These are phyloP conservation scores for Triplophysa bombifrons DNA, from an alignment of 2,797 vertebrate species.

Conservation along the genomic window DNA sequence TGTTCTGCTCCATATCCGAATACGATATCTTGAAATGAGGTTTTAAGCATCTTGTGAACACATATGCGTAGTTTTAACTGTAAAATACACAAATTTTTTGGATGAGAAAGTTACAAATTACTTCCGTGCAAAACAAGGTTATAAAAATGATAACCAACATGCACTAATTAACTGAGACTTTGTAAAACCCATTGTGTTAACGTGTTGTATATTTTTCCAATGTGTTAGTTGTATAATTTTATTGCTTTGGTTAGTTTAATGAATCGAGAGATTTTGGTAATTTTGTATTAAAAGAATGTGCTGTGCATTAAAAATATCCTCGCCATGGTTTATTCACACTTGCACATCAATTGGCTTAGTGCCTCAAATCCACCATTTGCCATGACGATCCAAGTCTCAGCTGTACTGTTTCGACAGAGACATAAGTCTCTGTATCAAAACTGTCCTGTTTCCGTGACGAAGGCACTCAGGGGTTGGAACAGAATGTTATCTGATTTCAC, in stretches of 20 bases:
- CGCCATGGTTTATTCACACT: conserved; percentile 62
- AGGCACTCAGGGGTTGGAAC: conserved; percentile 58
- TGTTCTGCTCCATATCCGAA: conserved; percentile 4
- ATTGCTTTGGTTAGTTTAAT: conserved; percentile 82
- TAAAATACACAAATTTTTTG: conserved; percentile 86
- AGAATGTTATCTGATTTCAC: conserved; percentile 56
- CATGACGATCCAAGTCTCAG: conserved; percentile 71
- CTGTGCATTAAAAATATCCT: conserved; percentile 76
- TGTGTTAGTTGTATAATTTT: conserved; percentile 81
- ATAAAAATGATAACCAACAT: conserved; percentile 79
- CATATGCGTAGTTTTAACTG: conserved; percentile 78
- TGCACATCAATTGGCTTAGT: conserved; percentile 50
- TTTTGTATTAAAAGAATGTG: conserved; percentile 84
- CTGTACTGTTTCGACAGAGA: conserved; percentile 76
- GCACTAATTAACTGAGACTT: conserved; percentile 80
- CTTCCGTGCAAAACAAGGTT: conserved; percentile 82
- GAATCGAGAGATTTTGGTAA: conserved; percentile 80
- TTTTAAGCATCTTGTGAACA: conserved; percentile 80
- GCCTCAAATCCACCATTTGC: conserved; percentile 65
- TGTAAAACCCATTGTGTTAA: conserved; percentile 75
- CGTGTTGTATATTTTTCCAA: conserved; percentile 86
- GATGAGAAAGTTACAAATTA: conserved; percentile 78
- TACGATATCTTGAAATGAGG: conserved; percentile 31
- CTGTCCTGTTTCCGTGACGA: conserved; percentile 66
- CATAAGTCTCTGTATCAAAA: conserved; percentile 64